These are phyloP conservation scores for Lordiphosa collinella DNA, from an alignment of 1,140 invertebrate genomes.

Conservation along the genomic window DNA sequence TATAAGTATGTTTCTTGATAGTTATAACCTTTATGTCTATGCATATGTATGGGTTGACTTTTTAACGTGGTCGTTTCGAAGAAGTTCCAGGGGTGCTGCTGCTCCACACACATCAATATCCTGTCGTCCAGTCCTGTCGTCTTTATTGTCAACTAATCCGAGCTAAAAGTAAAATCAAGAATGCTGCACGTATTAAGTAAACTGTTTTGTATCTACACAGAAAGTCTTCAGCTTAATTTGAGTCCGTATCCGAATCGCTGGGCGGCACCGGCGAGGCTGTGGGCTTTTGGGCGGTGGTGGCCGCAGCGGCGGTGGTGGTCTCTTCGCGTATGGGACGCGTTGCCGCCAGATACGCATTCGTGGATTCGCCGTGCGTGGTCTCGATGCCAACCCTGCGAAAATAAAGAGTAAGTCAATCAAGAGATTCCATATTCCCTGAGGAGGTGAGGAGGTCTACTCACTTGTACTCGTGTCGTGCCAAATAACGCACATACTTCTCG, in stretches of 20 bases:
- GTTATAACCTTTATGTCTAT: conserved; percentile 52
- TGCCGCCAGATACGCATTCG: conserved; percentile 87
- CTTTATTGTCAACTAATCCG: conserved; percentile 69
- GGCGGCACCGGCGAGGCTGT: conserved; percentile 81
- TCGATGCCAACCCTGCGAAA: conserved; percentile 90
- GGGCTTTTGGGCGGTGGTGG: conserved; percentile 54
- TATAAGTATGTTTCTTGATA: conserved; percentile 15
- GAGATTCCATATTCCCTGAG: too few species aligned
- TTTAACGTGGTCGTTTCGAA: conserved; percentile 27
- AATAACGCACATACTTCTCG: conserved; percentile 98
- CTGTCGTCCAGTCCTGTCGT: conserved; percentile 20
- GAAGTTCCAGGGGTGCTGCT: conserved; percentile 24
- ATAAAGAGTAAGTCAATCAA: too few species aligned
- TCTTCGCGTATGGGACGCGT: conserved; percentile 81
- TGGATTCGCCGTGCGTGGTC: conserved; percentile 87
- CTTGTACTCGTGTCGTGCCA: conserved; percentile 98
- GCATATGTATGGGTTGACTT: conserved; percentile 64
- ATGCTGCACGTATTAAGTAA: conserved; percentile 8
- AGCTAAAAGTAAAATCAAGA: not conserved
- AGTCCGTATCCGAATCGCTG: conserved; percentile 81
- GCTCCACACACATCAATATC: not conserved
- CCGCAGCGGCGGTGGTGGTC: conserved; percentile 72
- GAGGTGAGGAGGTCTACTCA: too few species aligned
- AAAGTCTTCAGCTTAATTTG: conserved; percentile 68
- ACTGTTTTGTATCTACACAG: conserved; percentile 26